Evolutionary conservation across 2,797 vertebrate genomes (phyloP).

Genomic region (Melanogrammus aeglefinus): DNA sequence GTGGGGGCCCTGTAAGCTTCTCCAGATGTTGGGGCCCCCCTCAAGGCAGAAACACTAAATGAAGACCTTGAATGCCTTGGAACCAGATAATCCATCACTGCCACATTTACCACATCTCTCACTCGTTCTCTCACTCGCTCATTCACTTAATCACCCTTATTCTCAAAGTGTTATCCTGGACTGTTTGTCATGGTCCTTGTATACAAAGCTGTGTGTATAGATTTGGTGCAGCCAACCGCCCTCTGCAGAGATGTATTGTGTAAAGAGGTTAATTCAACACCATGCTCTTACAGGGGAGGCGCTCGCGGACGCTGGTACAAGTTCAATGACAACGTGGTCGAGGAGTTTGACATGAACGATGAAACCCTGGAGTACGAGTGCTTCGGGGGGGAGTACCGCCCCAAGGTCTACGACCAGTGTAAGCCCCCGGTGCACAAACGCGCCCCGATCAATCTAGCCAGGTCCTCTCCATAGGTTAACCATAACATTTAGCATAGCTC

Average conservation of each 20-base stretch:
- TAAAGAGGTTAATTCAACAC: neutral
- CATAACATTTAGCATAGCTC: neutral
- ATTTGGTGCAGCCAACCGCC: neutral
- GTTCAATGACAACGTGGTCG: conserved; percentile 96
- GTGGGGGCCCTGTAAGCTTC: conserved; percentile 46
- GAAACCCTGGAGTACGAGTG: conserved; percentile 97
- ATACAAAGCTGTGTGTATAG: neutral
- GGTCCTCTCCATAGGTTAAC: too few relatives aligned
- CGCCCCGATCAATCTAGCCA: too few relatives aligned
- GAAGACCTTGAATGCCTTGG: conserved; percentile 43
- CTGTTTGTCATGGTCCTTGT: neutral
- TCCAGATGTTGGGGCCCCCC: conserved; percentile 70
- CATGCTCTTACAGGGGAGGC: conserved; percentile 71
- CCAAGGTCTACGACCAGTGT: conserved; percentile 99
- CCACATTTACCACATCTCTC: neutral
- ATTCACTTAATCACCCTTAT: neutral
- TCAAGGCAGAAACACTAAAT: conserved; percentile 35
- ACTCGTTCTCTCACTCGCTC: neutral
- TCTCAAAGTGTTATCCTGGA: neutral
- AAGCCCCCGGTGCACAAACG: conserved; percentile 53
- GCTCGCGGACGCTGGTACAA: conserved; percentile 96
- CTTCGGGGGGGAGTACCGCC: conserved; percentile 96
- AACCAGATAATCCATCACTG: conserved; percentile 30
- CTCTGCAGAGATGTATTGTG: neutral
- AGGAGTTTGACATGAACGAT: conserved; percentile 97